phyloP scores from a whole-genome alignment of 2,113 vertebrate genomes.

The Cinclus mexicanus region DNA sequence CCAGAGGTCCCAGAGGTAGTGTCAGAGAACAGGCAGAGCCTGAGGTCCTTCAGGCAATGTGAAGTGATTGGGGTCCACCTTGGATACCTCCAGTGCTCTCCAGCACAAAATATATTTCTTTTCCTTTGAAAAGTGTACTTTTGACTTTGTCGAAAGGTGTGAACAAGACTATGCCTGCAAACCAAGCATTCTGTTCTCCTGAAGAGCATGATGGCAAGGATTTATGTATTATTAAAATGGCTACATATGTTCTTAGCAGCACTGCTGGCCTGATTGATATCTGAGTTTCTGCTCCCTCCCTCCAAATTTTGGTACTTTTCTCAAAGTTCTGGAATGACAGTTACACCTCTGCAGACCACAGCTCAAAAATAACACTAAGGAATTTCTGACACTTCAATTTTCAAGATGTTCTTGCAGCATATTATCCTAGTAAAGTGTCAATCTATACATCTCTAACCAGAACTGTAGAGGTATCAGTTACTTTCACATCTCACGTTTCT shows the following conservation, averaged over 20 bases:
- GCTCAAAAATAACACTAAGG: neutral
- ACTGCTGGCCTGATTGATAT: rapidly evolving
- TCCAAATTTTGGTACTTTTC: neutral
- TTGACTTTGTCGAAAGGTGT: neutral
- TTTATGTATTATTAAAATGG: neutral
- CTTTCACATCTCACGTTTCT: neutral
- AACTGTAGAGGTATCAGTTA: neutral
- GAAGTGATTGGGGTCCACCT: neutral
- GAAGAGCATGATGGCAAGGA: neutral
- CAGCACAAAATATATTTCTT: neutral
- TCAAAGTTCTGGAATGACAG: neutral
- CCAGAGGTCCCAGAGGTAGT: neutral
- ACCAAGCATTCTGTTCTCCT: neutral
- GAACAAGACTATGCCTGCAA: neutral
- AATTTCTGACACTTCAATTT: neutral
- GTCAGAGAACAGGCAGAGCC: neutral
- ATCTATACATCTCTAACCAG: neutral
- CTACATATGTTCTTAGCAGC: neutral
- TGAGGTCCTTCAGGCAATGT: neutral
- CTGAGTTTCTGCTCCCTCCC: neutral
- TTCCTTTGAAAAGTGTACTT: neutral
- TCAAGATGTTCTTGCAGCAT: neutral
- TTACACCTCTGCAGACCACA: neutral
- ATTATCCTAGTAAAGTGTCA: neutral
- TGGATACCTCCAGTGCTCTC: neutral